A percentile compares a stretch with the other conserved stretches of the same genome.
phyloP scores from a whole-genome alignment of 2,797 vertebrate species.

The Triplophysa yarkandensis region DNA sequence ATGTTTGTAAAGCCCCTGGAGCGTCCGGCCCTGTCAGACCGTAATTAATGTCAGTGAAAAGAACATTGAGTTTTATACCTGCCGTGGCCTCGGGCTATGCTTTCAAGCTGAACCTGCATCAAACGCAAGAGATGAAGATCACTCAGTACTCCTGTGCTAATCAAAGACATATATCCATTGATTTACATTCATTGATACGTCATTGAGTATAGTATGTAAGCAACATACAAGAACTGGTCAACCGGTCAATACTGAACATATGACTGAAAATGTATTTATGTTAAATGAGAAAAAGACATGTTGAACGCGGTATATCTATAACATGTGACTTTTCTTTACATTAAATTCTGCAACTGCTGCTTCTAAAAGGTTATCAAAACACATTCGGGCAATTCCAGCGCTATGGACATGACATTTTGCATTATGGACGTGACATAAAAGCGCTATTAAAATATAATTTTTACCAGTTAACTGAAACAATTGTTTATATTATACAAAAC shows the following conservation, averaged over 20 bases:
- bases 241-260: not conserved
- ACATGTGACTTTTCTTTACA: not conserved
- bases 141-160: constrained; percentile 72
- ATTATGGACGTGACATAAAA: too few relatives aligned
- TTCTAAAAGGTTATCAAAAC: constrained; percentile 32
- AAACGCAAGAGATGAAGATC: constrained; percentile 72
- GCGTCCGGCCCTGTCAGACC: constrained; percentile 63
- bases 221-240: constrained; percentile 64
- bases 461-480: too few relatives aligned
- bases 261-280: not conserved
- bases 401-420: too few relatives aligned
- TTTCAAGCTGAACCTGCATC: constrained; percentile 74
- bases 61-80: constrained; percentile 79
- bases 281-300: not conserved
- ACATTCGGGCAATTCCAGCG: too few relatives aligned
- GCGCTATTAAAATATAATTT: too few relatives aligned
- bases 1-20: constrained; percentile 63
- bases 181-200: not conserved
- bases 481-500: too few relatives aligned
- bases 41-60: constrained; percentile 75
- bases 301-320: not conserved
- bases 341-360: constrained; percentile 38
- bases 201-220: constrained; percentile 47
- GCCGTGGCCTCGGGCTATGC: constrained; percentile 70
- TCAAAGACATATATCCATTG: constrained; percentile 12